Evolutionary conservation across 2,113 vertebrate genomes (phyloP).

Genomic region (Antechinus stuartii): DNA sequence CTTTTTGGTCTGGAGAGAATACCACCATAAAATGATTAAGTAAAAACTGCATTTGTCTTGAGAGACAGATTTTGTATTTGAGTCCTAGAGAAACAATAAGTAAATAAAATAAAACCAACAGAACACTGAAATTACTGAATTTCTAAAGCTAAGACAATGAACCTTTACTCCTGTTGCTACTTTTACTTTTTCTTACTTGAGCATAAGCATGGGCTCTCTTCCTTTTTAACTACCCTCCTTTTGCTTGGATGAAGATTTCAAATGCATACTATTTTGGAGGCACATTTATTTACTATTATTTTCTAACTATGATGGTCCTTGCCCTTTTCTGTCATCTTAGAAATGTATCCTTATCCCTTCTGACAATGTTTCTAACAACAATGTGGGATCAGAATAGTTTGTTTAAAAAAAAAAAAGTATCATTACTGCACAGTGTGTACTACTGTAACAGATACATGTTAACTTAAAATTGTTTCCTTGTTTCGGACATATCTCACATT

Average conservation of each 20-base stretch:
- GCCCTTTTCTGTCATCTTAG: neutral
- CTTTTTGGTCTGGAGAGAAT: neutral
- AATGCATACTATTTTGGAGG: neutral
- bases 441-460: neutral
- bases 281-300: neutral
- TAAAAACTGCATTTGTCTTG: neutral
- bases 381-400: neutral
- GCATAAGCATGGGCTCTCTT: neutral
- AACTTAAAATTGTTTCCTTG: neutral
- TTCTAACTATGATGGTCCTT: neutral
- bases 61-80: neutral
- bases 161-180: neutral
- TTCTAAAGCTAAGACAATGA: neutral
- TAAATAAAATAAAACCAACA: neutral
- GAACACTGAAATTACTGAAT: neutral
- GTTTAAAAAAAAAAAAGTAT: neutral
- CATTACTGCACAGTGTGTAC: neutral
- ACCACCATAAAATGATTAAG: neutral
- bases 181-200: neutral
- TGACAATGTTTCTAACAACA: neutral
- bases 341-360: neutral
- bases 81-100: neutral
- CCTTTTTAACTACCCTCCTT: neutral
- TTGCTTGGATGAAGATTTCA: neutral
- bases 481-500: neutral